Conservation (phyloP, 2,797 vertebrate species). For the Manis javanica region DNA sequence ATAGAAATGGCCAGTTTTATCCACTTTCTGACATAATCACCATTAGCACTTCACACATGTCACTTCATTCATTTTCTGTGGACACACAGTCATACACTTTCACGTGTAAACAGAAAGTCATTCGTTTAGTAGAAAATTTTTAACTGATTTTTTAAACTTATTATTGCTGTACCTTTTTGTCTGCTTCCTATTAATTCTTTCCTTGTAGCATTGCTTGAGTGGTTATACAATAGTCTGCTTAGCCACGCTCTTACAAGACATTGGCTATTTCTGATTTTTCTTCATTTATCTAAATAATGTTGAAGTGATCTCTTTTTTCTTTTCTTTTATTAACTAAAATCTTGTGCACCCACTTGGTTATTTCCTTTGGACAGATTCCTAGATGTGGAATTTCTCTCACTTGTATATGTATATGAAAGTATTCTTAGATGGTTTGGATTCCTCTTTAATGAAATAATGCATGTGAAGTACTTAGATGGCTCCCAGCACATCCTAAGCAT, state of each 20-base stretch:
- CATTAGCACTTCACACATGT: too few relatives aligned
- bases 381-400: background rate
- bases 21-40: background rate
- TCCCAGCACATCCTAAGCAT: too few relatives aligned
- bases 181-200: background rate
- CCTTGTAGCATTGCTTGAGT: background rate
- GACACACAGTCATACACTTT: background rate
- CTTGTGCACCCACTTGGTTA: background rate
- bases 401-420: background rate
- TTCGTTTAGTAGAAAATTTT: background rate
- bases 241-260: background rate
- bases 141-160: background rate
- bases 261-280: background rate
- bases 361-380: background rate
- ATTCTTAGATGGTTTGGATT: background rate
- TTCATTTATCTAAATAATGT: background rate
- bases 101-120: background rate
- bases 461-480: rapidly evolving
- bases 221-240: background rate
- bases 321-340: background rate
- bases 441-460: background rate
- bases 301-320: background rate
- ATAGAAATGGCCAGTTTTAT: background rate
- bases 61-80: background rate
- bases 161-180: background rate